Conservation (phyloP, 37 sponge, comb jelly and placozoan genomes). For the Spongilla lacustris region DNA sequence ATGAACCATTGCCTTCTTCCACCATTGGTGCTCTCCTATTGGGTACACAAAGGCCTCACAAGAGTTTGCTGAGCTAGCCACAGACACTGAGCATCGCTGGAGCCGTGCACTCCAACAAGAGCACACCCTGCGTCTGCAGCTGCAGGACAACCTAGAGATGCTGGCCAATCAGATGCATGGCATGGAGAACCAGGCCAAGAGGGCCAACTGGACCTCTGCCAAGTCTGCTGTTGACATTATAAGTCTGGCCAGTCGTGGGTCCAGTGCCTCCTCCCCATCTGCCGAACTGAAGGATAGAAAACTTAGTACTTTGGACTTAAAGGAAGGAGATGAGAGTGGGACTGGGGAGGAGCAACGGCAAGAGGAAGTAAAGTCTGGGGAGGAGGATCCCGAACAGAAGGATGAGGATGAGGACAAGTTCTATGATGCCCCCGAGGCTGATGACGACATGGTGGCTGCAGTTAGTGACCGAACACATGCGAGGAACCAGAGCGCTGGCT, state of each 20-base stretch:
- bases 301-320: not conserved
- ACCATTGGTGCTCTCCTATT: not conserved
- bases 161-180: constrained; percentile 85
- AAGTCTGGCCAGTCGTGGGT: not conserved
- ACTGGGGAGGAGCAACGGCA: not conserved
- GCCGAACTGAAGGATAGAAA: not conserved
- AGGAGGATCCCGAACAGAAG: constrained; percentile 38
- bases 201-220: not conserved
- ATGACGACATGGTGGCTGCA: not conserved
- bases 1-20: not conserved
- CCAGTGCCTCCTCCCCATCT: not conserved
- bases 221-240: constrained; percentile 1
- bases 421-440: constrained; percentile 76
- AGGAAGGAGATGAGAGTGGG: not conserved
- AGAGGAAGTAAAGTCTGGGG: not conserved
- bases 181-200: constrained; percentile 69
- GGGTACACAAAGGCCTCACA: constrained; percentile 56
- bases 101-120: constrained; percentile 72
- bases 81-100: constrained; percentile 76
- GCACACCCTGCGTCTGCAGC: constrained; percentile 64
- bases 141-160: constrained; percentile 90
- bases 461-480: constrained; percentile 23
- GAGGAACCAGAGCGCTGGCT: constrained; percentile 39
- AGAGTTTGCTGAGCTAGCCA: constrained; percentile 69
- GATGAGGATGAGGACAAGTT: constrained; percentile 75